These are phyloP conservation scores for Volucella inflata DNA, from an alignment of 2,888 invertebrate species.

Conservation along the genomic window DNA sequence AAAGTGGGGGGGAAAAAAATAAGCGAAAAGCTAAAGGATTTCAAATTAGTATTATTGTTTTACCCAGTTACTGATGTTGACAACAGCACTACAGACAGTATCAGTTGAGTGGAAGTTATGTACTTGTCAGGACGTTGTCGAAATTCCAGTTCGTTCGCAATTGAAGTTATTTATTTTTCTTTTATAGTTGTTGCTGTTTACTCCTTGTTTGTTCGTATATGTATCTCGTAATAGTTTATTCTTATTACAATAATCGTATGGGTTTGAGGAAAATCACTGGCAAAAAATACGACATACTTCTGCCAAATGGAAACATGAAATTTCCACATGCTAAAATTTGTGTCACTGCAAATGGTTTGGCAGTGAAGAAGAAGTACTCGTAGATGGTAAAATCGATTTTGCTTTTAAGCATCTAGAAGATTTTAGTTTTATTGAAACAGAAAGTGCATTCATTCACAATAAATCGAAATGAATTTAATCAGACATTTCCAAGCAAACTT, in stretches of 20 bases:
- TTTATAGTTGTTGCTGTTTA: constrained; percentile 48
- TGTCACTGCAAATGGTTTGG: constrained; percentile 39
- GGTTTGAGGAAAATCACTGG: constrained; percentile 31
- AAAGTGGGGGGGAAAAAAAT: background rate
- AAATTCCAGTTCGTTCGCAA: constrained; percentile 25
- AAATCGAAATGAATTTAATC: too few relatives aligned
- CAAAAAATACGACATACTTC: background rate
- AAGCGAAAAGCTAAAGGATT: constrained; percentile 6
- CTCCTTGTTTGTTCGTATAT: constrained; percentile 9
- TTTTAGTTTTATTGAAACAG: background rate
- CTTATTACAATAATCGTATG: constrained; percentile 52
- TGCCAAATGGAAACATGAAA: constrained; percentile 39
- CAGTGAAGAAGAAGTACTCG: constrained; percentile 35
- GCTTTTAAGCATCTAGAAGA: background rate
- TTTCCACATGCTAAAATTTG: constrained; percentile 47
- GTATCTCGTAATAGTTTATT: constrained; percentile 39
- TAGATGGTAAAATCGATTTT: constrained; percentile 41
- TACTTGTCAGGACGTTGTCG: constrained; percentile 55
- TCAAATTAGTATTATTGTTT: constrained; percentile 53
- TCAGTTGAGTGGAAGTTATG: constrained; percentile 60
- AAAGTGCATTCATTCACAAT: background rate
- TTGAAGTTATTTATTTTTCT: constrained; percentile 49
- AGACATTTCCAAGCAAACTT: too few relatives aligned
- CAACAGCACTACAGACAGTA: constrained; percentile 25
- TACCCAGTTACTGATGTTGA: constrained; percentile 41